Conservation (phyloP, 2,113 vertebrate genomes). For the Stegastes partitus region DNA sequence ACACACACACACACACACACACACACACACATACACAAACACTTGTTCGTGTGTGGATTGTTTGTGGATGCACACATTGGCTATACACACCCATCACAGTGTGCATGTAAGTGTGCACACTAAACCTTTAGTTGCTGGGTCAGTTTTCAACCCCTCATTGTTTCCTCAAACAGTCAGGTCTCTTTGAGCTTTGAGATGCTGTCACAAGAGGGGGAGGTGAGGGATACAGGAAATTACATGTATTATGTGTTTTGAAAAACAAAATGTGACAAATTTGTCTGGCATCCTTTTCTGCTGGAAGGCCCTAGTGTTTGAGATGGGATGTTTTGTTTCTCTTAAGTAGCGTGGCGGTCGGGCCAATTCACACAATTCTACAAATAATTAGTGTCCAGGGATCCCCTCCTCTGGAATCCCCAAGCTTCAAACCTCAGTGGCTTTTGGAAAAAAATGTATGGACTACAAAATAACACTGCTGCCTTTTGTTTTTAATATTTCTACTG, state of each 20-base stretch:
- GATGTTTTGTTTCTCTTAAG: slow-evolving; percentile 40
- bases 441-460: too few relatives aligned
- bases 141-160: not conserved
- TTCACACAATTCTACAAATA: slow-evolving; percentile 46
- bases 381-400: slow-evolving; percentile 51
- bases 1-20: slow-evolving; percentile 11
- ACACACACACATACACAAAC: slow-evolving; percentile 30
- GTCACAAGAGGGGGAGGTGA: not conserved
- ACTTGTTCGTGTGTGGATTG: slow-evolving; percentile 7
- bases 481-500: too few relatives aligned
- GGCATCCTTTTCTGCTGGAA: not conserved
- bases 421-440: not conserved
- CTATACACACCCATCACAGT: not conserved
- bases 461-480: not conserved
- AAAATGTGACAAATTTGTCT: slow-evolving; percentile 16
- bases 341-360: slow-evolving; percentile 2
- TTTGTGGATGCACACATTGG: slow-evolving; percentile 15
- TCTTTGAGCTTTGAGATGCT: slow-evolving; percentile 6
- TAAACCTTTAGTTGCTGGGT: not conserved
- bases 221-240: slow-evolving; percentile 31
- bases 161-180: slow-evolving; percentile 10
- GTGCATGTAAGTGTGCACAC: not conserved
- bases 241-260: slow-evolving; percentile 49
- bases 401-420: too few relatives aligned
- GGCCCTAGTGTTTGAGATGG: slow-evolving; percentile 13